A percentile compares a stretch with the other conserved stretches of the same genome.
phyloP scores from a whole-genome alignment of 53 echinoderm and acorn worm genomes.

The Henricia sp. region DNA sequence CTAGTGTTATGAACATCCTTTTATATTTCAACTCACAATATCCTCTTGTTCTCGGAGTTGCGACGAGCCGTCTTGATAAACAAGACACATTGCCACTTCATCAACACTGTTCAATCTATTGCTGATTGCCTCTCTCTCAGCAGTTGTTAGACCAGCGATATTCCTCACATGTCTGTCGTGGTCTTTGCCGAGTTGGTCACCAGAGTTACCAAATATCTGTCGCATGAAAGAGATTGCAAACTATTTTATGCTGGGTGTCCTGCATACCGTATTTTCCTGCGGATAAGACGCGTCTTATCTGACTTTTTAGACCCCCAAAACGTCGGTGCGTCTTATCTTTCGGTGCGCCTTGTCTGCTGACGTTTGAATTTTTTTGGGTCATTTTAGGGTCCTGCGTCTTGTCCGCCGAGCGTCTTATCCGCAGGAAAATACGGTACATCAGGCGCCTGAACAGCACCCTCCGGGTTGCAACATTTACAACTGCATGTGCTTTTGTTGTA shows the following conservation, averaged over 20 bases:
- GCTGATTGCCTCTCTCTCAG: neutral
- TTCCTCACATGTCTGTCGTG: neutral
- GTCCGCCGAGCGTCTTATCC: too few relatives aligned
- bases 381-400: too few relatives aligned
- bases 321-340: too few relatives aligned
- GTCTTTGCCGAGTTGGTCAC: neutral
- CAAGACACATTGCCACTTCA: conserved; percentile 60
- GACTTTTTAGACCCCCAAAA: neutral
- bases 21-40: neutral
- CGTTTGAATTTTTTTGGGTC: too few relatives aligned
- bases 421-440: too few relatives aligned
- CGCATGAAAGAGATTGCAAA: neutral
- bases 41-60: conserved; percentile 66
- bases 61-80: conserved; percentile 72
- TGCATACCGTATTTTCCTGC: neutral
- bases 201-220: conserved; percentile 12
- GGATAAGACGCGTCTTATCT: neutral
- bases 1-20: neutral
- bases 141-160: conserved; percentile 15
- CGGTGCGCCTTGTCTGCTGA: too few relatives aligned
- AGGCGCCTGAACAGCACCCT: too few relatives aligned
- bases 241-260: neutral
- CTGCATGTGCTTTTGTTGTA: too few relatives aligned
- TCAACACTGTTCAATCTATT: conserved; percentile 28
- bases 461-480: too few relatives aligned